A percentile compares a stretch with the other conserved stretches of the same genome.
Conservation (phyloP, 1,140 invertebrate genomes). For the Cotesia typhae region DNA sequence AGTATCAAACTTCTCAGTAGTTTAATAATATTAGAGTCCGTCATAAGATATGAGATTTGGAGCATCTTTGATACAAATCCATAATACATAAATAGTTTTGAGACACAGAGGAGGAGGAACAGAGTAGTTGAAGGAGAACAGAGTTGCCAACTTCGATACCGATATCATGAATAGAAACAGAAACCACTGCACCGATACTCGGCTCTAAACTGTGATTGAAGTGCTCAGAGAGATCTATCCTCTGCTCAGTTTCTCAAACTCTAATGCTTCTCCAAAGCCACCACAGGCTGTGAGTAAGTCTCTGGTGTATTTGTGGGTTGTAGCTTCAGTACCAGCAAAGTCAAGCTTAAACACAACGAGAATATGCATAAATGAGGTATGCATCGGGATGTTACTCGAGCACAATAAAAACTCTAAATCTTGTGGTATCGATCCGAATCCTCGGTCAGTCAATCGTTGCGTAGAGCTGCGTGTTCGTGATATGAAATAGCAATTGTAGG, state of each 20-base stretch:
- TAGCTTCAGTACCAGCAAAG: neutral
- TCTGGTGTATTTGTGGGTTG: too few relatives aligned
- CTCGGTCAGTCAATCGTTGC: neutral
- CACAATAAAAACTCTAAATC: constrained; percentile 30
- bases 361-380: constrained; percentile 5
- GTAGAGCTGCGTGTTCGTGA: constrained; percentile 23
- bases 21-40: neutral
- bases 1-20: neutral
- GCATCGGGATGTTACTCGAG: neutral
- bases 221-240: constrained; percentile 4
- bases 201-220: constrained; percentile 7
- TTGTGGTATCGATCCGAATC: constrained; percentile 21
- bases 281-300: too few relatives aligned
- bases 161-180: constrained; percentile 3
- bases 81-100: too few relatives aligned
- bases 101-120: too few relatives aligned
- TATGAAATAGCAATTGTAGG: constrained; percentile 23
- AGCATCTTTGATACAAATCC: too few relatives aligned
- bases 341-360: constrained; percentile 12
- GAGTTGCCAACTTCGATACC: neutral
- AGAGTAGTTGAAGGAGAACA: too few relatives aligned
- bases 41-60: too few relatives aligned
- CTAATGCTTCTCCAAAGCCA: too few relatives aligned
- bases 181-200: neutral
- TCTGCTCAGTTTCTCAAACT: neutral